Evolutionary conservation across 2,113 vertebrate genomes (phyloP).

Genomic region (Bathybates hornii): DNA sequence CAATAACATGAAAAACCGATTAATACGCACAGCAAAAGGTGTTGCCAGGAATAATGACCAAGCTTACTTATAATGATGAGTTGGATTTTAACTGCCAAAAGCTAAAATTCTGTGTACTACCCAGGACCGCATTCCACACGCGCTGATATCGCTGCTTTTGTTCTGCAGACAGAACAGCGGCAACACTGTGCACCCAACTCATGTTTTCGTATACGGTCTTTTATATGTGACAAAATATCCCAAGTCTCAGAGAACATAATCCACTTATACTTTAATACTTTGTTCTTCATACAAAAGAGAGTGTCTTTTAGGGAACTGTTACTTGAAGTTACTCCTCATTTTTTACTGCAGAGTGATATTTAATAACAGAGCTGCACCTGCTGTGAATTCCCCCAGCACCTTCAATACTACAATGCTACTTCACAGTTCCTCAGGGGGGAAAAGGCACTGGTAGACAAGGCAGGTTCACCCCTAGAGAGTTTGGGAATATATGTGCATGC

Average conservation of each 20-base stretch:
- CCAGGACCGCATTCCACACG: not conserved
- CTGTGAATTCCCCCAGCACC: slow-evolving; percentile 27
- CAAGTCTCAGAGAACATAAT: not conserved
- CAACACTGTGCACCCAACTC: not conserved
- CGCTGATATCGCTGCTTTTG: not conserved
- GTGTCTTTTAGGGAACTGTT: not conserved
- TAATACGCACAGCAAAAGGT: not conserved
- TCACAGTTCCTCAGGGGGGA: slow-evolving; percentile 10
- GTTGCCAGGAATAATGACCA: not conserved
- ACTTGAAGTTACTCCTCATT: slow-evolving; percentile 1
- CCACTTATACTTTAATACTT: not conserved
- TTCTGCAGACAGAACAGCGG: not conserved
- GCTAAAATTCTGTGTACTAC: not conserved
- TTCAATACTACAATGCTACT: not conserved
- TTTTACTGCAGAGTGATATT: not conserved
- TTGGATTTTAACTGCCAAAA: slow-evolving; percentile 21
- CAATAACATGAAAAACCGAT: not conserved
- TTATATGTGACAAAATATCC: not conserved
- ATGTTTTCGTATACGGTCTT: not conserved
- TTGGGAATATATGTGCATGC: not conserved
- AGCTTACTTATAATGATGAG: not conserved
- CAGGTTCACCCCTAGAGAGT: slow-evolving; percentile 4
- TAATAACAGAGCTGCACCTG: slow-evolving; percentile 14
- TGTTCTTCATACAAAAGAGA: slow-evolving; percentile 11
- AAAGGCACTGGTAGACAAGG: slow-evolving; percentile 11